Base-by-base conservation (phyloP, 2,113 vertebrate genomes). In the Hyperoodon ampullatus region DNA sequence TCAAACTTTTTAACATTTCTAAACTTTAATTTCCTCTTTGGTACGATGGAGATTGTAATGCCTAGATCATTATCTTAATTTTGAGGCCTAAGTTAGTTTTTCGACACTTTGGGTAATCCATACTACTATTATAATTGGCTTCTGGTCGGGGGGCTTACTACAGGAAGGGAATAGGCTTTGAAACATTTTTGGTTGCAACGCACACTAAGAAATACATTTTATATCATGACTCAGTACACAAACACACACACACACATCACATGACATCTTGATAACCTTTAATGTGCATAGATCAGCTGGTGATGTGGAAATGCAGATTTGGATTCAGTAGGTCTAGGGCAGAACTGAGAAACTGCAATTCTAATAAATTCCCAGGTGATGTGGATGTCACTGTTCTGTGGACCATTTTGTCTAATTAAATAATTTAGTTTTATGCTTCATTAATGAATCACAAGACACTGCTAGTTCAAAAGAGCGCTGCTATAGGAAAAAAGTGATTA, bases 21-120 rank as follows among this genome's bases (percentile, higher is more conserved):
- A 39, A 94, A 77, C 13, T 90, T 83, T 6, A 44, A 39, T 93
- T 87, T 94, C 6, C 14, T 86, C 33, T 86, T 72, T 94, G 93
- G 16, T 95, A 78, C 93, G 86, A 74, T 78, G 58, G 66, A 42
- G 30, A 70, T 82, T 4, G 39, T 30, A 82, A 28, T 94, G 47
- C 74, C 82, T 53, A 42, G 2, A 39, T 80, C 26, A 77, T 92
- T 39, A 30, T 75, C 66, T 71, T 65, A 77, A 50, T 93, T 91
- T 85, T 47, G 50, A 82, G 39, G 2, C 28, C 18, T 9, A 68
- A 78, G 35, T 94, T 92, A 82, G 16, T 74, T 61, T 72, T 90
- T 80, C 71, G 9, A 65, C 18, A 44, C 42, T 65, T 87, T 60
- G 28, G 15, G 8, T 53, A 9, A 70, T 33, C 60, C 82, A 8